Conservation (phyloP, 2,888 invertebrate species). For the Leptinotarsa juncta region DNA sequence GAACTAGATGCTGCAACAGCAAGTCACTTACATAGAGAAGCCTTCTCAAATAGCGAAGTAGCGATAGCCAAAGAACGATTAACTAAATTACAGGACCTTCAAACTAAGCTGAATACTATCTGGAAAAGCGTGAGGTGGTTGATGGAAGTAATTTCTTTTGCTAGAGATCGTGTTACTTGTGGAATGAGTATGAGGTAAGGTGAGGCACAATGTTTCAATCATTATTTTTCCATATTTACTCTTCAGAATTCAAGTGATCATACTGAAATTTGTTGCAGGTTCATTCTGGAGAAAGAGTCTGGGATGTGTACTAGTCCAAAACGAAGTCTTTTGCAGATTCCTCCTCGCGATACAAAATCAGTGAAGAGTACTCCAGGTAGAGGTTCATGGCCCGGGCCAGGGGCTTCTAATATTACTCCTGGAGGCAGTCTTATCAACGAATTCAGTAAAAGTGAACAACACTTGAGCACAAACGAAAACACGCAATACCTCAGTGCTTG, state of each 20-base stretch:
- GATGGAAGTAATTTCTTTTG: conserved; percentile 94
- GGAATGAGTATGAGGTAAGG: conserved; percentile 60
- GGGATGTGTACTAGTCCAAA: conserved; percentile 62
- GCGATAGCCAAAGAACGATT: conserved; percentile 88
- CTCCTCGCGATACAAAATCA: conserved; percentile 79
- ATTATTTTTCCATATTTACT: background rate
- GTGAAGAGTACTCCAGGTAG: conserved; percentile 82
- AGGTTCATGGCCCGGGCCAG: conserved; percentile 89
- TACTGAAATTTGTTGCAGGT: conserved; percentile 37
- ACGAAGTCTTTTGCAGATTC: conserved; percentile 74
- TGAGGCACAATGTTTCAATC: background rate
- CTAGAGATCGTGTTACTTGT: conserved; percentile 78
- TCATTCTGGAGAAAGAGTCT: conserved; percentile 65
- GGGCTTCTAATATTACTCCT: conserved; percentile 69
- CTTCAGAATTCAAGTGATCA: background rate
- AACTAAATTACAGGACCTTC: conserved; percentile 84
- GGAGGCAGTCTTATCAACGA: conserved; percentile 67
- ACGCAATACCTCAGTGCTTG: conserved; percentile 71
- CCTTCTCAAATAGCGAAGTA: conserved; percentile 91
- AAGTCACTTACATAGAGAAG: conserved; percentile 93
- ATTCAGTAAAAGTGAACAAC: conserved; percentile 88
- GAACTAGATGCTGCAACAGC: conserved; percentile 93
- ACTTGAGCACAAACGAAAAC: conserved; percentile 71
- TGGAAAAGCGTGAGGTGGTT: conserved; percentile 98
- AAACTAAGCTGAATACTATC: conserved; percentile 84